Conservation (phyloP, 2,113 vertebrate genomes). For the rabbit (Oryctolagus cuniculus) region DNA sequence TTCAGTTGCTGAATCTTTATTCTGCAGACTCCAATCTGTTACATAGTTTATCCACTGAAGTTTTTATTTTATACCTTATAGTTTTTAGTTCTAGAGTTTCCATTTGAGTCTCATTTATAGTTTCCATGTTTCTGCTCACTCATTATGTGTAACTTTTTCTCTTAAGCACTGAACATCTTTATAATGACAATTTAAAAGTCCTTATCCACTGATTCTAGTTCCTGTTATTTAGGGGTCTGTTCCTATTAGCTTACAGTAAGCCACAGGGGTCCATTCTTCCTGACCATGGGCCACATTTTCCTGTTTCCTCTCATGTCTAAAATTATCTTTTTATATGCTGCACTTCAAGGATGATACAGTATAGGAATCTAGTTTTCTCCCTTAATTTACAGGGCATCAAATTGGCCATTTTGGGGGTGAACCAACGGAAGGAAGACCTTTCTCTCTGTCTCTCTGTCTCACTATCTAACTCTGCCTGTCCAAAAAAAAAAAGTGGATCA, state of each 20-base stretch:
- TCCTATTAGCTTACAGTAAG: background rate
- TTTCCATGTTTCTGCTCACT: background rate
- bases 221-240: background rate
- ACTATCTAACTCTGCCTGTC: too few species aligned
- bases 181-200: background rate
- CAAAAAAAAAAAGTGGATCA: too few species aligned
- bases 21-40: background rate
- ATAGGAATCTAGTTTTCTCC: background rate
- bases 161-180: constrained; percentile 4
- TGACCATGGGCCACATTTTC: background rate
- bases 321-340: background rate
- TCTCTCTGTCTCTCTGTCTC: too few species aligned
- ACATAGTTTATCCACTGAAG: background rate
- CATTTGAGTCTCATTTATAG: background rate
- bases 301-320: background rate
- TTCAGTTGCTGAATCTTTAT: constrained; percentile 19
- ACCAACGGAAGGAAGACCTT: too few species aligned
- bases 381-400: background rate
- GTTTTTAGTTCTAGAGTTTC: constrained; percentile 24
- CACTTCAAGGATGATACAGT: background rate
- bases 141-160: background rate
- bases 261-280: background rate
- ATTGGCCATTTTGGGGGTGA: background rate
- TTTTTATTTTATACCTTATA: constrained; percentile 32
- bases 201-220: background rate